A percentile compares a stretch with the other conserved stretches of the same genome.
Conservation (phyloP, 2,113 vertebrate genomes). For the Amblyopsis rosae region DNA sequence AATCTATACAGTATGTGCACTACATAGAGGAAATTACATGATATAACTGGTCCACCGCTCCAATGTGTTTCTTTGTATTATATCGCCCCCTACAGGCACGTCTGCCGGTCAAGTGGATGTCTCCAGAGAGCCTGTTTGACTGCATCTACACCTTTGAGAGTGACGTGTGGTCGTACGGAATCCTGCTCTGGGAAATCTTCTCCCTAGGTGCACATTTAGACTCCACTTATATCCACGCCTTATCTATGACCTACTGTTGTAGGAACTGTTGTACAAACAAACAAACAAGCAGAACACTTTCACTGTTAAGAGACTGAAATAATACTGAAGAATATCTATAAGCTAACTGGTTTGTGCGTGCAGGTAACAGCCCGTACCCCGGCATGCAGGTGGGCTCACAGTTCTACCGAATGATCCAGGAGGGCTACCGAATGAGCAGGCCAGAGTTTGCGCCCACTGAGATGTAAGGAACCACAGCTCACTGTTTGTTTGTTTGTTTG, state of each 20-base stretch:
- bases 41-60: neutral
- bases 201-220: constrained; percentile 84
- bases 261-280: neutral
- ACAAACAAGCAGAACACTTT: neutral
- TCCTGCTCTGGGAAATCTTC: constrained; percentile 97
- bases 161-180: constrained; percentile 98
- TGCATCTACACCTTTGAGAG: constrained; percentile 96
- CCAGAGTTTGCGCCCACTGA: constrained; percentile 88
- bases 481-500: neutral
- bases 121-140: constrained; percentile 96
- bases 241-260: too few species aligned
- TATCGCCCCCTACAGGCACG: constrained; percentile 81
- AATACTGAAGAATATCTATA: neutral
- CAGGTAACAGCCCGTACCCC: constrained; percentile 96
- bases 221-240: constrained; percentile 6
- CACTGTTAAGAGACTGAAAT: neutral
- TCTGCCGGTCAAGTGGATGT: constrained; percentile 99
- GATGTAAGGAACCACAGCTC: constrained; percentile 80
- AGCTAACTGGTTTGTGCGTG: neutral
- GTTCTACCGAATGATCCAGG: constrained; percentile 97
- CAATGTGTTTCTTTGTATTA: constrained; percentile 6
- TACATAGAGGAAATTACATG: too few species aligned
- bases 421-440: constrained; percentile 93
- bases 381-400: constrained; percentile 94
- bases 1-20: too few species aligned